Conservation (phyloP, 2,888 invertebrate genomes). For the Euzetes globulus region DNA sequence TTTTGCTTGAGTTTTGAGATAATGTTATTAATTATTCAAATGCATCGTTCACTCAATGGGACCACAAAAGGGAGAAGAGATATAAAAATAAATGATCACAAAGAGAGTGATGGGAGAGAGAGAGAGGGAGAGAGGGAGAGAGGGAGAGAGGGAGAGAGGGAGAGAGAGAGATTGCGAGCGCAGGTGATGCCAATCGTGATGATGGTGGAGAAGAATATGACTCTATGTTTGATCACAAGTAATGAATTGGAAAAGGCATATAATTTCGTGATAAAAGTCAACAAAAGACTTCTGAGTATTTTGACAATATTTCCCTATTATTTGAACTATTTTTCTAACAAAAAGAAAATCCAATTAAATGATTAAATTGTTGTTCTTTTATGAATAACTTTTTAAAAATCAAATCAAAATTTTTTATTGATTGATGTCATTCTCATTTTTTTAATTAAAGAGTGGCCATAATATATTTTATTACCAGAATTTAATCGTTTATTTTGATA, state of each 20-base stretch:
- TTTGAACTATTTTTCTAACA: background rate
- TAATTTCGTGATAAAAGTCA: slow-evolving; percentile 5
- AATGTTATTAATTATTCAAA: slow-evolving; percentile 20
- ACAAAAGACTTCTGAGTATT: background rate
- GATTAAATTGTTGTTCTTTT: background rate
- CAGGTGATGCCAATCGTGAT: slow-evolving; percentile 19
- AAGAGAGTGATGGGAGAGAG: background rate
- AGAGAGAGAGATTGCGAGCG: slow-evolving; percentile 9
- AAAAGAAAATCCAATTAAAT: background rate
- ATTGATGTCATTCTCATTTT: background rate
- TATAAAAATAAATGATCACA: background rate
- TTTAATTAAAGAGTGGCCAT: background rate
- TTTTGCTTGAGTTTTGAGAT: background rate
- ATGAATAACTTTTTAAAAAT: background rate
- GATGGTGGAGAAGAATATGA: slow-evolving; percentile 16
- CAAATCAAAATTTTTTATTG: background rate
- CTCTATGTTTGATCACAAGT: slow-evolving; percentile 15
- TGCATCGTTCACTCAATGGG: background rate
- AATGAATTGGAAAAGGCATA: slow-evolving; percentile 12
- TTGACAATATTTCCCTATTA: background rate
- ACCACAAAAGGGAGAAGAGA: slow-evolving; percentile 1
- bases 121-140: too few species aligned
- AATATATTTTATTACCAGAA: too few species aligned
- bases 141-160: background rate
- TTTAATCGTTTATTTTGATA: too few species aligned